Evolutionary conservation across 2,113 vertebrate species (phyloP).

Genomic region (Vulpes lagopus): DNA sequence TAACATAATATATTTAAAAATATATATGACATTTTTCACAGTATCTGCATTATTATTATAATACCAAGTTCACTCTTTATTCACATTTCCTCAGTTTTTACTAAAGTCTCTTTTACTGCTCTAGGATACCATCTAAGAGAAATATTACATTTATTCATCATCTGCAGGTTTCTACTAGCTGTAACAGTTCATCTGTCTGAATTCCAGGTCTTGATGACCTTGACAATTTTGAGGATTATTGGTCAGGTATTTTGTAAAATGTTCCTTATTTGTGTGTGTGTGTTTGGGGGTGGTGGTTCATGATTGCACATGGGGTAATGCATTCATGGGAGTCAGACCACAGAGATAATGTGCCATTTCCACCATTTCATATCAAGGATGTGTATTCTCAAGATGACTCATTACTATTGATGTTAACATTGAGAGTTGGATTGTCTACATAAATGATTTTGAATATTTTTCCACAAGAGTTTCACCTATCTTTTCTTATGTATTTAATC

Average conservation of each 20-base stretch:
- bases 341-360: not conserved
- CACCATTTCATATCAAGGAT: not conserved
- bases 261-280: too few species aligned
- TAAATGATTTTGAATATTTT: not conserved
- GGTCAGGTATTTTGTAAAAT: not conserved
- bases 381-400: not conserved
- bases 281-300: not conserved
- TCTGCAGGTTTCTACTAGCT: not conserved
- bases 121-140: not conserved
- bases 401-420: not conserved
- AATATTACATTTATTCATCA: not conserved
- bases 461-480: not conserved
- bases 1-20: not conserved
- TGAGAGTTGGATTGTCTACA: not conserved
- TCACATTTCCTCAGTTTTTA: not conserved
- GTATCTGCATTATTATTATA: not conserved
- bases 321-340: not conserved
- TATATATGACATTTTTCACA: not conserved
- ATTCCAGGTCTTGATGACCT: not conserved
- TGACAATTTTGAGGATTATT: not conserved
- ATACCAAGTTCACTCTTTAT: not conserved
- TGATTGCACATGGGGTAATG: not conserved
- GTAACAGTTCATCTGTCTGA: not conserved
- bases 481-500: not conserved
- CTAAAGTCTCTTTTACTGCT: not conserved